Evolutionary conservation across 2,113 vertebrate genomes (phyloP).

Genomic region (Nothoprocta pentlandii): DNA sequence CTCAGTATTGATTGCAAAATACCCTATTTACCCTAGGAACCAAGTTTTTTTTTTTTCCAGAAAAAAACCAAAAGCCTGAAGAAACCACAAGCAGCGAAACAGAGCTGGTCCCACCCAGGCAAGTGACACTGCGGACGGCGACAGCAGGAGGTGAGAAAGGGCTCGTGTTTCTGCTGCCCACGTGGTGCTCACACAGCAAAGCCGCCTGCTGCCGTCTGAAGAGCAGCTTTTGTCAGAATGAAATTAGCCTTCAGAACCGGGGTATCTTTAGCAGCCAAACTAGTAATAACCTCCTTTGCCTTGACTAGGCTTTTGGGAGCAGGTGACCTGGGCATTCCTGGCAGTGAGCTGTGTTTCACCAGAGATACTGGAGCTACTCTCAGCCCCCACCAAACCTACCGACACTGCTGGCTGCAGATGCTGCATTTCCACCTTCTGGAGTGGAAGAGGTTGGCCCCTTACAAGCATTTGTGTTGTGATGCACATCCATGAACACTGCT

Average conservation of each 20-base stretch:
- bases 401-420: neutral
- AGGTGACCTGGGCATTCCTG: neutral
- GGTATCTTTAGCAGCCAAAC: neutral
- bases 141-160: neutral
- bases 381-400: neutral
- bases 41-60: neutral
- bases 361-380: neutral
- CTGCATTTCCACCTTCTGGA: neutral
- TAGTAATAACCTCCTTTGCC: neutral
- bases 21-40: neutral
- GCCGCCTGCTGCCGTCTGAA: neutral
- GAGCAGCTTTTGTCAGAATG: neutral
- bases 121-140: neutral
- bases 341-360: neutral
- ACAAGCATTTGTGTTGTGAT: neutral
- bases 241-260: neutral
- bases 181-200: fast-evolving
- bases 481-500: neutral
- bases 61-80: neutral
- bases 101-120: neutral
- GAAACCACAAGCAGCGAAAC: neutral
- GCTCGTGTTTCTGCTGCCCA: neutral
- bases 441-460: neutral
- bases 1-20: neutral
- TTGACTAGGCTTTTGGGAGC: neutral